Conservation (phyloP, 2,113 vertebrate species). For the Pholis gunnellus region DNA sequence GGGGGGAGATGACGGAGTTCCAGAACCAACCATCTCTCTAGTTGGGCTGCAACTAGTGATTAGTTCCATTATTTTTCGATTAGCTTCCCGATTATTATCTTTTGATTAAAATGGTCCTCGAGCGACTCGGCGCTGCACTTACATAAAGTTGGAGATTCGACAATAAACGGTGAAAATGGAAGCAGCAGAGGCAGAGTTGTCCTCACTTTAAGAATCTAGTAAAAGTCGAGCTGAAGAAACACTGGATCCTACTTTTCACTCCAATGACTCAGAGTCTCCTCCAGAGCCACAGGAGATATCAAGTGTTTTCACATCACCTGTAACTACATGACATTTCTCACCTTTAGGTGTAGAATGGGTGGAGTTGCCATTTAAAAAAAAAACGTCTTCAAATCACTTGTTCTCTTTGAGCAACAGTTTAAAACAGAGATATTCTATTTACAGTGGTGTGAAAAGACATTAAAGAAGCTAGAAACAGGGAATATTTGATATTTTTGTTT, state of each 20-base stretch:
- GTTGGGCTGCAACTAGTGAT: not conserved
- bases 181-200: not conserved
- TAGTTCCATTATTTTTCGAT: slow-evolving; percentile 24
- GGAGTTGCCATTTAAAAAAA: not conserved
- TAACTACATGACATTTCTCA: not conserved
- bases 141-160: not conserved
- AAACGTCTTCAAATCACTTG: not conserved
- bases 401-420: not conserved
- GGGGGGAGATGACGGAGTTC: not conserved
- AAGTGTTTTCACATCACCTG: not conserved
- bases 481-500: not conserved
- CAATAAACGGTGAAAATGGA: not conserved
- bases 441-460: not conserved
- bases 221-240: not conserved
- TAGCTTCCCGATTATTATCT: slow-evolving; percentile 26
- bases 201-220: not conserved
- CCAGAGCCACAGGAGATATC: too few species aligned
- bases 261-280: not conserved
- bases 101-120: slow-evolving; percentile 13
- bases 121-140: not conserved
- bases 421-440: not conserved
- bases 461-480: not conserved
- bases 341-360: not conserved
- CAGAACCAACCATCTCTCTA: not conserved
- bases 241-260: not conserved